These are phyloP conservation scores for Oryzias melastigma DNA, from an alignment of 2,113 vertebrate species.

Conservation along the genomic window DNA sequence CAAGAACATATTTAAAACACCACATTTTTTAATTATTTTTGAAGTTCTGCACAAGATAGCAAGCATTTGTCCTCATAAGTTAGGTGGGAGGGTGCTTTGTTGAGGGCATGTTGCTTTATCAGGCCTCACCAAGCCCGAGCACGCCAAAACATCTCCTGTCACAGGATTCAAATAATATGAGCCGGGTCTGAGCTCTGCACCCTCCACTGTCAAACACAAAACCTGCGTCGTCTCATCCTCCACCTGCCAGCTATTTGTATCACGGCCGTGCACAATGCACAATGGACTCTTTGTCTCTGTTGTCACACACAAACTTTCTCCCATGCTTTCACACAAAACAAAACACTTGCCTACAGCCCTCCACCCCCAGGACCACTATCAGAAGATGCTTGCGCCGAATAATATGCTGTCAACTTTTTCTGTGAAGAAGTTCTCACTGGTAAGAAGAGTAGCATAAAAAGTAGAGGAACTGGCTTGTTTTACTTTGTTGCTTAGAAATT, in stretches of 20 bases:
- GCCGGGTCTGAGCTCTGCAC: neutral
- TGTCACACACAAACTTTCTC: conserved; percentile 22
- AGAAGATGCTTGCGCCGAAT: conserved; percentile 47
- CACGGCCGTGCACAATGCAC: conserved; percentile 13
- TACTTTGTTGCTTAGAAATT: conserved; percentile 14
- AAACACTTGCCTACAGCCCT: conserved; percentile 29
- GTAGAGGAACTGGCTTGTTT: conserved; percentile 21
- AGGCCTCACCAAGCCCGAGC: conserved; percentile 37
- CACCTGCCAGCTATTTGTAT: conserved; percentile 27
- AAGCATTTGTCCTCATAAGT: conserved; percentile 22
- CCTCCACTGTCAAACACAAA: conserved; percentile 12
- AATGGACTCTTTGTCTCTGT: conserved; percentile 12
- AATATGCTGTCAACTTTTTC: conserved; percentile 56
- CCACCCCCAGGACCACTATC: conserved; percentile 31
- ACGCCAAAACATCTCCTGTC: conserved; percentile 11
- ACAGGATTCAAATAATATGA: conserved; percentile 17
- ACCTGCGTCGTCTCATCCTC: neutral
- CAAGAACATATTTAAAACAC: neutral
- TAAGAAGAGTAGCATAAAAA: conserved; percentile 9
- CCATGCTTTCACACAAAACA: conserved; percentile 24
- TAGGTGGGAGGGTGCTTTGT: conserved; percentile 9
- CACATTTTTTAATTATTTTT: conserved; percentile 5
- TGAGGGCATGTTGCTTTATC: conserved; percentile 16
- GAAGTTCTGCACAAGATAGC: neutral
- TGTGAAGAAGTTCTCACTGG: conserved; percentile 40